Evolutionary conservation across 2,113 vertebrate genomes (phyloP).

Genomic region (Setophaga petechia): DNA sequence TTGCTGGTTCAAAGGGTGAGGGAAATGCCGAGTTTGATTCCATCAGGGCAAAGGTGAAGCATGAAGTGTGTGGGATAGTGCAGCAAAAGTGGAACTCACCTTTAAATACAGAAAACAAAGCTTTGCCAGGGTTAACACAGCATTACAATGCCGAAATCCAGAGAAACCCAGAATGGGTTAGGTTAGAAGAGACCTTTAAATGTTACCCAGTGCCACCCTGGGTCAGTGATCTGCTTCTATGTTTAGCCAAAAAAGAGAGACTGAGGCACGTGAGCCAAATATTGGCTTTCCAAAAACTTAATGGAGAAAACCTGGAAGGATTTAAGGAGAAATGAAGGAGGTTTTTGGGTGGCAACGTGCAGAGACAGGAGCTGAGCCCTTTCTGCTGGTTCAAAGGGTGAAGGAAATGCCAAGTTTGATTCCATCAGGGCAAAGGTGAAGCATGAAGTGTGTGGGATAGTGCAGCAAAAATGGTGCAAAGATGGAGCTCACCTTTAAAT

Average conservation of each 20-base stretch:
- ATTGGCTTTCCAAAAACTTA: not conserved
- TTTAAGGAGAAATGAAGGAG: not conserved
- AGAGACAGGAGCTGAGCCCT: not conserved
- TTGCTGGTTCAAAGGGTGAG: not conserved
- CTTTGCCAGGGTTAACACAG: not conserved
- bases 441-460: not conserved
- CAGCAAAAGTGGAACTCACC: not conserved
- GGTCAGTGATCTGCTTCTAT: not conserved
- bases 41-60: not conserved
- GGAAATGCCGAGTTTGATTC: not conserved
- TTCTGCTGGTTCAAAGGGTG: not conserved
- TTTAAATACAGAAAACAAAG: not conserved
- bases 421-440: not conserved
- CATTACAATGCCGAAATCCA: not conserved
- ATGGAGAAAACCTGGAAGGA: not conserved
- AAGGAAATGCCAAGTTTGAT: not conserved
- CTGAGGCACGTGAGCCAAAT: rapidly evolving
- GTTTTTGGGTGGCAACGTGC: not conserved
- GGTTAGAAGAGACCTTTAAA: not conserved
- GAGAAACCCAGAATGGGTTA: not conserved
- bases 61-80: no score
- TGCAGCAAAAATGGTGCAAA: not conserved
- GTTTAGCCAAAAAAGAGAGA: not conserved
- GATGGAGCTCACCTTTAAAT: not conserved
- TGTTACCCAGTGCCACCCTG: not conserved